Evolutionary conservation across 2,888 invertebrate genomes (phyloP), one percentile per base, ranked within the genome.

Genomic region (Ariolimax columbianus): DNA sequence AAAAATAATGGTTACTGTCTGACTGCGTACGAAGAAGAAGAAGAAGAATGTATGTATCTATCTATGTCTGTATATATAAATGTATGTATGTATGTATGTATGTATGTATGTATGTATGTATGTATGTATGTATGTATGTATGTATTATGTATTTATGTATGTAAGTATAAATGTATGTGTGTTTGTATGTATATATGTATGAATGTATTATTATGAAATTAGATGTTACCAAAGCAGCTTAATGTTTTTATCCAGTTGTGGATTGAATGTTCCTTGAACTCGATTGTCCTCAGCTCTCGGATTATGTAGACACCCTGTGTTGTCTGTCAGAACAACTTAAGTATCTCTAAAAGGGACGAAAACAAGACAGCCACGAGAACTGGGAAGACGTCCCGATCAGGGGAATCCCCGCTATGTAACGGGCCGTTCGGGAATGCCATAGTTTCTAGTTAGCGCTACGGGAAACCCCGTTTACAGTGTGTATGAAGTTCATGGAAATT

Each of bases 331-430:
- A 63, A 30, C 33, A 59, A 26, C 51, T 79, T 66, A 30, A n/a
- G 2, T 79, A 66, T 59, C 47, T 33, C 19, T 30, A 66, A 11
- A 68, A 79, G 30, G 43, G 79, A 79, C 68, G 11, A 68, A 26
- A 68, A 66, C 68, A 79, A 79, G 66, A 4, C 33, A 1, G 47
- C 23, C 23, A 9, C 17, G 79, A 66, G 79, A 79, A 66, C 33
- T 36, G 36, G 43, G 7, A 1, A 59, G n/a, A 7, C 33, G 33
- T 33, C 47, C 33, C n/a, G 9, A 23, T 23, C 30, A 47, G 30
- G 68, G 68, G 40, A 79, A 79, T 66, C 33, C 79, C 78, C 78
- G n/a, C 66, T 43, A 78, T 59, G 78, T 59, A 78, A 78, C 66
- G 19, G 77, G 17, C 78, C 43, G 38, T n/a, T 19, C 43, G n/a